phyloP scores from a whole-genome alignment of 1,140 invertebrate genomes.

The Panulirus ornatus region DNA sequence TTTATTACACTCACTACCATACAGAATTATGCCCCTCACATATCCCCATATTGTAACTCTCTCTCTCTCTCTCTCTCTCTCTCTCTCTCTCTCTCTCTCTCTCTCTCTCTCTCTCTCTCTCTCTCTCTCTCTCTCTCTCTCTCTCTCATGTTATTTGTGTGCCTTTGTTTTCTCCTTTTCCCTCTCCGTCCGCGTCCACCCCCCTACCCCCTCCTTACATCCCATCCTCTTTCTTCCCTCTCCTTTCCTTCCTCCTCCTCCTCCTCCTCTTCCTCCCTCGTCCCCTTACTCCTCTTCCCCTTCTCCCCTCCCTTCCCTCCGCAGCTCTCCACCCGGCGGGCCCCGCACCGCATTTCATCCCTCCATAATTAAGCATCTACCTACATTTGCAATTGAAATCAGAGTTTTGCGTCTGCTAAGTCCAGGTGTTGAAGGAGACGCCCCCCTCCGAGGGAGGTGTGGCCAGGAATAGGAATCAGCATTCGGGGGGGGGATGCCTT shows the following conservation, averaged over 20 bases:
- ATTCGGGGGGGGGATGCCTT: background rate
- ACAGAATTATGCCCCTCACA: too few relatives aligned
- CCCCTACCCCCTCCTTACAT: background rate
- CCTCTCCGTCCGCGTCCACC: background rate
- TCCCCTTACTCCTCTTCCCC: background rate
- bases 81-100: background rate
- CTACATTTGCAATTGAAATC: slow-evolving; percentile 48
- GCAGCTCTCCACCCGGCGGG: too few relatives aligned
- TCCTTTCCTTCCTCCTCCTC: background rate
- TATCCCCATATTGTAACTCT: too few relatives aligned
- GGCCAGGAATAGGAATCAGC: slow-evolving; percentile 11
- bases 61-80: too few relatives aligned
- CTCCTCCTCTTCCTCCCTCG: background rate
- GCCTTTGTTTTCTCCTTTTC: too few relatives aligned
- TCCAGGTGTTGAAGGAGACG: slow-evolving; percentile 17
- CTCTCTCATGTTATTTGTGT: too few relatives aligned
- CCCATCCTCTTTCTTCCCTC: background rate
- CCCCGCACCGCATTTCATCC: slow-evolving; percentile 13
- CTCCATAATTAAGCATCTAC: slow-evolving; percentile 45
- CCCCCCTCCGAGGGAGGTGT: background rate
- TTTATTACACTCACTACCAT: too few relatives aligned
- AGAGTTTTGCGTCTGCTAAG: slow-evolving; percentile 25
- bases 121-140: background rate
- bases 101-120: background rate
- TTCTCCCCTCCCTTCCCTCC: too few relatives aligned